phyloP scores from a whole-genome alignment of 2,113 vertebrate species.

The Gadus macrocephalus region DNA sequence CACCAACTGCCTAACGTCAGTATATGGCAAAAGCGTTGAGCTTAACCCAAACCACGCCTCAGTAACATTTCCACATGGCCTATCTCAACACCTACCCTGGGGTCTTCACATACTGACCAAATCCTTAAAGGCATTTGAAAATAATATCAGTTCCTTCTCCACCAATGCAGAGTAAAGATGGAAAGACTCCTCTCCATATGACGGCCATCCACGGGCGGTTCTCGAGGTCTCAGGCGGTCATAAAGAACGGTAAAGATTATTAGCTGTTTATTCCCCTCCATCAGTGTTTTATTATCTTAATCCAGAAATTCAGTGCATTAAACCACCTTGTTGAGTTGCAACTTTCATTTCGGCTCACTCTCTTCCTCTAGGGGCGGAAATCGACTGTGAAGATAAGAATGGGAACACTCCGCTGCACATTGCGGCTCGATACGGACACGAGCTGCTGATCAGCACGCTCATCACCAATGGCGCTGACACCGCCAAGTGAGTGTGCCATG shows the following conservation, averaged over 20 bases:
- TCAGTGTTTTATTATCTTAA: background rate
- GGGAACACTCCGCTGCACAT: constrained; percentile 97
- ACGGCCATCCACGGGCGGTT: constrained; percentile 97
- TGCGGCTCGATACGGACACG: constrained; percentile 95
- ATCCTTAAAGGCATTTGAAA: too few relatives aligned
- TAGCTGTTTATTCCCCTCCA: background rate
- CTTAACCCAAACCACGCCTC: too few relatives aligned
- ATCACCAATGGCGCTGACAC: constrained; percentile 94
- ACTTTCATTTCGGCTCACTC: constrained; percentile 1
- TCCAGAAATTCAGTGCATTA: background rate
- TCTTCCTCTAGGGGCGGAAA: constrained; percentile 82
- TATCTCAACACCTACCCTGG: too few relatives aligned
- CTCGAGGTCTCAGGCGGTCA: constrained; percentile 97
- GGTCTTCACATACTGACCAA: too few relatives aligned
- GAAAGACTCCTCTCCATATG: constrained; percentile 98
- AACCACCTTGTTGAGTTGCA: background rate
- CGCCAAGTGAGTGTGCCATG: constrained; percentile 82
- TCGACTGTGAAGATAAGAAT: constrained; percentile 97
- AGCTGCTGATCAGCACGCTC: constrained; percentile 97
- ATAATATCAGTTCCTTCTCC: background rate
- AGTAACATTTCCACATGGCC: too few relatives aligned
- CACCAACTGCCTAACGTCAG: too few relatives aligned
- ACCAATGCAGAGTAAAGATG: constrained; percentile 89
- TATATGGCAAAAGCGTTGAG: too few relatives aligned
- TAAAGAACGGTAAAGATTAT: constrained; percentile 86